Base-by-base conservation (phyloP, 2,113 vertebrate species). In the Fregata magnificens region DNA sequence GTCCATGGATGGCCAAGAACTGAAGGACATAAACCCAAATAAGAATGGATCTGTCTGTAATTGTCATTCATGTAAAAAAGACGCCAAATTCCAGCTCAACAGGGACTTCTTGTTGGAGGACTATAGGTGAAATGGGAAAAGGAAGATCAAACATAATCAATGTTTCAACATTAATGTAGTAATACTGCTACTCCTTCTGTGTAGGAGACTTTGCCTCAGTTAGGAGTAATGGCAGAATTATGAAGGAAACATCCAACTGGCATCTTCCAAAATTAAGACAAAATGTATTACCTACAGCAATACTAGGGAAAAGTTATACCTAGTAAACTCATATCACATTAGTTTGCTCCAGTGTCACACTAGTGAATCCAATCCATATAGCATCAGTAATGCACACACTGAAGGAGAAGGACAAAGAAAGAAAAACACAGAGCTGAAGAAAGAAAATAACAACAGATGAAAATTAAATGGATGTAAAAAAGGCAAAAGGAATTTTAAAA, bases 381-480 rank as follows among this genome's bases (percentile, higher is more conserved):
- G 42, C 6, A n/a, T 1, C 0, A 5, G 9, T 50, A 80, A 47
- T 16, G 10, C 10, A 29, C 10, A 44, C 16, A 50, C 13, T 36
- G 36, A 67, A 28, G 32, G 16, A 85, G 19, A 66, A 90, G 16
- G 13, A 36, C 0, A 2, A 28, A 77, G 29, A 63, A 86, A 50
- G 2, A 29, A 77, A 74, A 92, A 5, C 0, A 56, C 7, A 44
- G 19, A 84, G 11, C 0, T 45, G 21, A 89, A 87, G 12, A 66
- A 85, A 78, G 16, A 25, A 78, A 92, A 44, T 12, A 78, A 65
- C 1, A 78, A 65, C 1, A 13, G 3, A 29, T 34, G 4, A 76
- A 88, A 58, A 62, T n/a, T 40, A 72, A 81, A 58, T 8, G 16
- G 4, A 45, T n/a, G 5, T 45, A 3, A 55, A 34, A 80, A 74